A percentile compares a stretch with the other conserved stretches of the same genome.
phyloP scores from a whole-genome alignment of 1,140 invertebrate genomes.

The Ectropis grisescens region DNA sequence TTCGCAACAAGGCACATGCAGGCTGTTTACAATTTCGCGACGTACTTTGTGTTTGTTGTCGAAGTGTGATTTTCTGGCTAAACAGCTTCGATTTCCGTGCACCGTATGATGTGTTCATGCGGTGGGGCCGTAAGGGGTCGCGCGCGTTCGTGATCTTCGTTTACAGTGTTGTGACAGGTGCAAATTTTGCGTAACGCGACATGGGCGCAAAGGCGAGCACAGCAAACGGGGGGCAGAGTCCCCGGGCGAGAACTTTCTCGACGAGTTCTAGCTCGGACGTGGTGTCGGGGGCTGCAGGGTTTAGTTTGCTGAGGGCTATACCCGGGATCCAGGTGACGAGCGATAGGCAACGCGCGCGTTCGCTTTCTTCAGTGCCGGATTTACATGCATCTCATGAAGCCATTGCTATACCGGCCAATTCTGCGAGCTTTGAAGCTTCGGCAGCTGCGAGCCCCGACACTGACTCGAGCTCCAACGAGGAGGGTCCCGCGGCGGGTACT shows the following conservation, averaged over 20 bases:
- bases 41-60: slow-evolving; percentile 36
- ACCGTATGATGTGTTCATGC: slow-evolving; percentile 53
- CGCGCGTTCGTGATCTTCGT: slow-evolving; percentile 10
- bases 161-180: slow-evolving; percentile 43
- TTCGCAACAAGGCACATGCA: slow-evolving; percentile 64
- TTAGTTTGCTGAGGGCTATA: slow-evolving; percentile 80
- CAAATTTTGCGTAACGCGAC: slow-evolving; percentile 55
- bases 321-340: slow-evolving; percentile 79
- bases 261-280: slow-evolving; percentile 80
- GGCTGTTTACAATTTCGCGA: slow-evolving; percentile 62
- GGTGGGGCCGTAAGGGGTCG: slow-evolving; percentile 33
- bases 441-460: slow-evolving; percentile 72
- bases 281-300: slow-evolving; percentile 75
- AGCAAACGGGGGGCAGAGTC: slow-evolving; percentile 79
- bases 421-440: slow-evolving; percentile 72
- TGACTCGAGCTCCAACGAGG: slow-evolving; percentile 74
- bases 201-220: slow-evolving; percentile 91
- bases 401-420: slow-evolving; percentile 70
- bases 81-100: slow-evolving; percentile 18
- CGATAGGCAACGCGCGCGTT: slow-evolving; percentile 84
- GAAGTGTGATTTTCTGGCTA: slow-evolving; percentile 3
- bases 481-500: slow-evolving; percentile 62
- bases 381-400: slow-evolving; percentile 74
- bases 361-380: slow-evolving; percentile 87
- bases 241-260: slow-evolving; percentile 81